Evolutionary conservation across 1,140 invertebrate genomes (phyloP).

Genomic region (Pachypeltis micranthus): DNA sequence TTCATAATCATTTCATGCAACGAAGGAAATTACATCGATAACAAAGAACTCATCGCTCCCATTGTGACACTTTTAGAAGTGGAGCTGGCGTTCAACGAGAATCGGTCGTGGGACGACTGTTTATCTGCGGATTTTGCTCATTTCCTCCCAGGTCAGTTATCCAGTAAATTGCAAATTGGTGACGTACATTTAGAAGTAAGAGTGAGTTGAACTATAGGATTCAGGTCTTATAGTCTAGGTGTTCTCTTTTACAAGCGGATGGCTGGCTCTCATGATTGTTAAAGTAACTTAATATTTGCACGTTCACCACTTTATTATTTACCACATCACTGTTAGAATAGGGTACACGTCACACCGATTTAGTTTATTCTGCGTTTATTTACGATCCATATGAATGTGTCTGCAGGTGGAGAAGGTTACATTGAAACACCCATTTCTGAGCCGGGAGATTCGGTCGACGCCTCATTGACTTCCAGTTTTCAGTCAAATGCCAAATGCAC

Average conservation of each 20-base stretch:
- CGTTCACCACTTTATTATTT: neutral
- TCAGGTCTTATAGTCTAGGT: too few species aligned
- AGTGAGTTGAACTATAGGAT: too few species aligned
- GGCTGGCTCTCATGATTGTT: too few species aligned
- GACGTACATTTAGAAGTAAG: too few species aligned
- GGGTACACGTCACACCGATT: neutral
- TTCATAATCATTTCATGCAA: constrained; percentile 85
- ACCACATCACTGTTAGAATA: neutral
- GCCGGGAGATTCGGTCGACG: neutral
- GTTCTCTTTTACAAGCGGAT: too few species aligned
- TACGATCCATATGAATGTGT: neutral
- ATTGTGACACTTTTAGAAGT: constrained; percentile 86
- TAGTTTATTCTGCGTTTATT: neutral
- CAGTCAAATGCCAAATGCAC: neutral
- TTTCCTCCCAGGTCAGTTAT: constrained; percentile 48
- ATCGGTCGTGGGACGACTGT: constrained; percentile 44
- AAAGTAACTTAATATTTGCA: too few species aligned
- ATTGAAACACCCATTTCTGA: neutral
- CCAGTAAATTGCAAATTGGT: constrained; percentile 25
- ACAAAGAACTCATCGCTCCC: constrained; percentile 76
- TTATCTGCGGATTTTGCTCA: constrained; percentile 67
- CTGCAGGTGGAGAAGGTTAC: neutral
- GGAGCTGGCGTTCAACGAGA: constrained; percentile 69
- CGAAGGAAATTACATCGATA: constrained; percentile 66
- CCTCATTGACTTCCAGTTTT: neutral